These are phyloP conservation scores for Leptobrachium ailaonicum DNA, from an alignment of 2,113 vertebrate species.

Conservation along the genomic window DNA sequence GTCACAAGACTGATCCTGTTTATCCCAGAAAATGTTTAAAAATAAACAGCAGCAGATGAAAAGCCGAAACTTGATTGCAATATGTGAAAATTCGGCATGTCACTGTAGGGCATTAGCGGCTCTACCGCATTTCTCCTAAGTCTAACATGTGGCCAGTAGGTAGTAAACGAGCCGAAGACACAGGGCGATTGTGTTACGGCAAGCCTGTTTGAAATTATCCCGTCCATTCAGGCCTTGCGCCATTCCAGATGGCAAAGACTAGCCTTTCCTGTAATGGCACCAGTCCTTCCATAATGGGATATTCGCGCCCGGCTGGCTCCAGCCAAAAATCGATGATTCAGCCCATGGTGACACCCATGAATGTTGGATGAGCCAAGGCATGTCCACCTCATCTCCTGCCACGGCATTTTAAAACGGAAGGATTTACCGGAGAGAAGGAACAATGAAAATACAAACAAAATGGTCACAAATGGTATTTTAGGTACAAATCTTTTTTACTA, in stretches of 20 bases:
- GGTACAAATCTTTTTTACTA: too few relatives aligned
- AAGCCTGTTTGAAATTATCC: background rate
- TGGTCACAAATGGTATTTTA: too few relatives aligned
- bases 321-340: background rate
- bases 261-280: background rate
- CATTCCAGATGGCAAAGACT: background rate
- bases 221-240: background rate
- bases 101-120: slow-evolving; percentile 4
- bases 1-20: slow-evolving; percentile 67
- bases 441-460: too few relatives aligned
- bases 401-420: too few relatives aligned
- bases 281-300: background rate
- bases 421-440: too few relatives aligned
- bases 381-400: too few relatives aligned
- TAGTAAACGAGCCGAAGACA: background rate
- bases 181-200: background rate
- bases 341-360: background rate
- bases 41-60: slow-evolving; percentile 57
- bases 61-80: background rate
- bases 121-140: background rate
- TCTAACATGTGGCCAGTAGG: background rate
- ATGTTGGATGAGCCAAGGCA: background rate
- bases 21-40: slow-evolving; percentile 61
- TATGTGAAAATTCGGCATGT: background rate
- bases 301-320: background rate